These are phyloP conservation scores for Ailuropoda melanoleuca DNA, from an alignment of 2,113 vertebrate genomes.

Conservation along the genomic window DNA sequence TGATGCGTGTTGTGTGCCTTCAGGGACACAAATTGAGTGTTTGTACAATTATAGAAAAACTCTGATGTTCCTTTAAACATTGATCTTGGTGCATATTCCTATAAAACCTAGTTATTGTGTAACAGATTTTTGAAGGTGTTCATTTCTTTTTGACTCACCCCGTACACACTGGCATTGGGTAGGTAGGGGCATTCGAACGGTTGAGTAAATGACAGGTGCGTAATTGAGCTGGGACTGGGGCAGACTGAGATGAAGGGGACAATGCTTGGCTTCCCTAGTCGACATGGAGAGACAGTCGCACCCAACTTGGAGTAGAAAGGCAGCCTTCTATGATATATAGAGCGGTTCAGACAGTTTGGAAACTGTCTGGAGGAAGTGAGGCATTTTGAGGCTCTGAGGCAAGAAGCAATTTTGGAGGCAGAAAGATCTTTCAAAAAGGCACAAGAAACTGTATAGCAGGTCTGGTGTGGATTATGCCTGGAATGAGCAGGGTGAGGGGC, in stretches of 20 bases:
- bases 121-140: background rate
- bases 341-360: background rate
- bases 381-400: background rate
- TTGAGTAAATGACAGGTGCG: background rate
- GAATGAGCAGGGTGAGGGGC: background rate
- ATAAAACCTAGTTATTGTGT: background rate
- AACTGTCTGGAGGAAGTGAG: background rate
- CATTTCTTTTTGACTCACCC: background rate
- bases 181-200: background rate
- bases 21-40: background rate
- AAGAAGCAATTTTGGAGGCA: background rate
- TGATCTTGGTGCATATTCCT: background rate
- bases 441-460: background rate
- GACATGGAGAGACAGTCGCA: background rate
- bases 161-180: background rate
- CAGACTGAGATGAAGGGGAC: background rate
- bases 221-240: background rate
- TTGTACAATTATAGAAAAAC: background rate
- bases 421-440: background rate
- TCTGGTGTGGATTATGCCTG: background rate
- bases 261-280: background rate
- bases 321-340: background rate
- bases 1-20: background rate
- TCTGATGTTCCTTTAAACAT: background rate
- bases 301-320: background rate